These are phyloP conservation scores for Agonopterix heracliana DNA, from an alignment of 2,888 invertebrate species.

Conservation along the genomic window DNA sequence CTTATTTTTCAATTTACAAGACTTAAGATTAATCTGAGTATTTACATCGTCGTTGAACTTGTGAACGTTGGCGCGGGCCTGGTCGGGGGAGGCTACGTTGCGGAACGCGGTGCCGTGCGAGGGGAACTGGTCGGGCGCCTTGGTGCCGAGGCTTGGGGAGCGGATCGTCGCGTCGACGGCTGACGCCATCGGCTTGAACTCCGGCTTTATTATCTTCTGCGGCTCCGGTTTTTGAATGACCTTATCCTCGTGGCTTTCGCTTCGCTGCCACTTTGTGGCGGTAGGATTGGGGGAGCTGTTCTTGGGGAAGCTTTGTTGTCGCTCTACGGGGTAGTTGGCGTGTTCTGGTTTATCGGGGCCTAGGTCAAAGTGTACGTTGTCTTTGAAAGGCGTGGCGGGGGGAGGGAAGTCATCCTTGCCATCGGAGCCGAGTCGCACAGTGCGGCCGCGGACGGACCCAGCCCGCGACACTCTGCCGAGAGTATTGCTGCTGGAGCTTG, in stretches of 20 bases:
- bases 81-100: constrained; percentile 58
- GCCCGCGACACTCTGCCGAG: constrained; percentile 47
- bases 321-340: constrained; percentile 24
- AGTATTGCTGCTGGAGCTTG: constrained; percentile 31
- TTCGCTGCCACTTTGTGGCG: constrained; percentile 44
- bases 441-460: constrained; percentile 46
- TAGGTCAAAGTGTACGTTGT: constrained; percentile 45
- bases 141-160: constrained; percentile 61
- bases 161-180: constrained; percentile 61
- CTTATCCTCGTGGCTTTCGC: constrained; percentile 36
- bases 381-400: constrained; percentile 54
- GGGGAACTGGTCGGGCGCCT: constrained; percentile 60
- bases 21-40: constrained; percentile 51
- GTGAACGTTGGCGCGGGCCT: constrained; percentile 29
- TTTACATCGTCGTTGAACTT: constrained; percentile 48
- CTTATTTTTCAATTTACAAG: constrained; percentile 57
- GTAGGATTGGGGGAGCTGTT: constrained; percentile 27
- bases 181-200: constrained; percentile 61
- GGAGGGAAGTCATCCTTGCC: constrained; percentile 44
- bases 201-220: constrained; percentile 63
- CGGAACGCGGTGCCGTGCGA: constrained; percentile 68
- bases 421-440: constrained; percentile 41
- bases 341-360: constrained; percentile 20
- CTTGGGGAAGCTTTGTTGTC: constrained; percentile 36
- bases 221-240: constrained; percentile 49